Percentiles rank a stretch among this genome's conserved stretches.
phyloP scores from a whole-genome alignment of 2,113 vertebrate genomes.

The Podilymbus podiceps region DNA sequence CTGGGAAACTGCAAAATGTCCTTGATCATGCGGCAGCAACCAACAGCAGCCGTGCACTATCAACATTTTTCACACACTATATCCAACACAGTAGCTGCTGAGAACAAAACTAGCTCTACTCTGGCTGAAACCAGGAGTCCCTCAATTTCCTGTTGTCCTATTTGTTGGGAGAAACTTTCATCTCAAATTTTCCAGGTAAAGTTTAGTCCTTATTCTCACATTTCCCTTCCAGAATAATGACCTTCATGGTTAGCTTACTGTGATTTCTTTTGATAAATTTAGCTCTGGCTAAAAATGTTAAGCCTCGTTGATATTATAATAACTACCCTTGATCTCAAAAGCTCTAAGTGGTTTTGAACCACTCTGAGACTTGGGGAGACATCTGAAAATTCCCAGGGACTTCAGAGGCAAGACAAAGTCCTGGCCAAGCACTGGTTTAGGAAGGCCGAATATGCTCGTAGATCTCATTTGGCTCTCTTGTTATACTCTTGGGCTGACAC shows the following conservation, averaged over 20 bases:
- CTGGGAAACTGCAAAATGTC: too few relatives aligned
- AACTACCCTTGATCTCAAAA: not conserved
- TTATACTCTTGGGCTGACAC: not conserved
- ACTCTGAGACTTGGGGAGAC: not conserved
- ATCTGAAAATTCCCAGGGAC: not conserved
- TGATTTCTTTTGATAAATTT: not conserved
- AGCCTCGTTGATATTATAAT: not conserved
- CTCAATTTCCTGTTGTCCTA: not conserved
- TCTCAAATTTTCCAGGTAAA: not conserved
- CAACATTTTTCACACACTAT: too few relatives aligned
- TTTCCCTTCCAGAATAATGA: not conserved
- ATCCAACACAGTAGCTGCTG: too few relatives aligned
- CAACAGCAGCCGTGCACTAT: too few relatives aligned
- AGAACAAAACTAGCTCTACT: too few relatives aligned
- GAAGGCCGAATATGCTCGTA: not conserved
- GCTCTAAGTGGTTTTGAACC: not conserved
- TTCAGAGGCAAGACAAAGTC: not conserved
- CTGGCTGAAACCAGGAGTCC: too few relatives aligned
- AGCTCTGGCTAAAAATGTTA: not conserved
- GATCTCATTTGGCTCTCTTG: not conserved
- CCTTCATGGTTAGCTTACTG: not conserved
- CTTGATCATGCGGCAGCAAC: too few relatives aligned
- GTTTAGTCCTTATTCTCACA: not conserved
- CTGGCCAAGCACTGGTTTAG: not conserved
- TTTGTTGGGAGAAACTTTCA: not conserved